Conservation (phyloP, 2,888 invertebrate genomes). For the Colostygia pectinataria region DNA sequence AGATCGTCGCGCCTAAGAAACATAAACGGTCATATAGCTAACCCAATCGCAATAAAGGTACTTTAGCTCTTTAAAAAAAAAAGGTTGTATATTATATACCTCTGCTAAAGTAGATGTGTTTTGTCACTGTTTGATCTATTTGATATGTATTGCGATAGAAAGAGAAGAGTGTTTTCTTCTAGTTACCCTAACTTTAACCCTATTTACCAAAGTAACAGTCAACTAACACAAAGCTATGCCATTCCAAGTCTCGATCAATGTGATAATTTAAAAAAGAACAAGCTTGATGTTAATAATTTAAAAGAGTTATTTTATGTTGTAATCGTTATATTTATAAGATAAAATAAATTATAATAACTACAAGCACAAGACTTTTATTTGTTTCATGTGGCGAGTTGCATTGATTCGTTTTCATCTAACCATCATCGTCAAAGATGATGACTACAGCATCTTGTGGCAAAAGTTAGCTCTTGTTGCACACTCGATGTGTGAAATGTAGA, state of each 20-base stretch:
- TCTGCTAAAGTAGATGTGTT: neutral
- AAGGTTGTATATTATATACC: neutral
- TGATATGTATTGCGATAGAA: neutral
- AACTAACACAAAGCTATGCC: conserved; percentile 40
- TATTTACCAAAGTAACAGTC: conserved; percentile 54
- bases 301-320: conserved; percentile 79
- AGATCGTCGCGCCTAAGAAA: neutral
- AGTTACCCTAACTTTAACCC: conserved; percentile 42
- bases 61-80: neutral
- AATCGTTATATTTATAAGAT: conserved; percentile 79
- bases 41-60: no score
- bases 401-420: no score
- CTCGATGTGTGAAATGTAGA: no score
- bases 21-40: neutral
- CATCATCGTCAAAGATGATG: no score
- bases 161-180: neutral
- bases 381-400: no score
- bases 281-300: conserved; percentile 77
- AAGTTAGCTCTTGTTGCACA: no score
- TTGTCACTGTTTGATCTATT: neutral
- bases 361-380: conserved; percentile 3
- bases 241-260: conserved; percentile 75
- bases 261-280: conserved; percentile 75
- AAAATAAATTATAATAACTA: conserved; percentile 45
- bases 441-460: no score